Conservation (phyloP, 2,113 vertebrate species). For the Pungitius pungitius region DNA sequence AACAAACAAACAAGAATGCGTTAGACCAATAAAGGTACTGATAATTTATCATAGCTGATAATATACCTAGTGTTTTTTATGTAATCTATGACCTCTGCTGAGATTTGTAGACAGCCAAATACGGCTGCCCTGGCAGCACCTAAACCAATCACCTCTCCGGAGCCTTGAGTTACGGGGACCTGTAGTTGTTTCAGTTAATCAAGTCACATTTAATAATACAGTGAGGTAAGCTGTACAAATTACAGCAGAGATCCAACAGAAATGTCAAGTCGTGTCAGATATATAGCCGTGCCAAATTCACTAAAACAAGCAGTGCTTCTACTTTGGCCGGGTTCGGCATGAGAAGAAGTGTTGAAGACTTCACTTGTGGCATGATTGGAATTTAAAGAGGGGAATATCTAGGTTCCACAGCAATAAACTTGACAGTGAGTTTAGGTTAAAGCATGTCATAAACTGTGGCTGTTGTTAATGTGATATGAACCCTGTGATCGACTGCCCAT, state of each 20-base stretch:
- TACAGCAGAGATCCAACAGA: conserved; percentile 22
- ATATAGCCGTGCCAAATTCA: conserved; percentile 7
- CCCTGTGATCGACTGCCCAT: background rate
- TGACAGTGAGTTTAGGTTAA: background rate
- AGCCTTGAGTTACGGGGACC: conserved; percentile 1
- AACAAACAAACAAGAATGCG: background rate
- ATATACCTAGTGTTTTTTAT: conserved; percentile 3
- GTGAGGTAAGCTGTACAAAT: conserved; percentile 20
- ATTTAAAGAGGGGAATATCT: background rate
- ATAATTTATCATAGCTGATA: conserved; percentile 23
- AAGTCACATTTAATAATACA: conserved; percentile 17
- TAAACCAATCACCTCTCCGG: background rate
- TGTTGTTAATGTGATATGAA: background rate
- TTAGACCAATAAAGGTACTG: background rate
- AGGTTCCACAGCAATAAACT: background rate
- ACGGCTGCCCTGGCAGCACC: background rate
- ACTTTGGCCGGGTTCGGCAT: background rate
- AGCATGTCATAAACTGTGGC: background rate
- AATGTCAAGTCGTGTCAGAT: conserved; percentile 29
- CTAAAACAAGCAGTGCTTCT: conserved; percentile 1
- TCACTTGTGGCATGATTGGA: background rate
- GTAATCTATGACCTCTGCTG: conserved; percentile 44
- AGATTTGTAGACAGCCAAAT: conserved; percentile 9
- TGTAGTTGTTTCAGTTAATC: conserved; percentile 24
- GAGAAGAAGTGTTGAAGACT: background rate